Evolutionary conservation across 1,140 invertebrate species (phyloP), one percentile per base, ranked within the genome.

Genomic region (Plectrocnemia conspersa): DNA sequence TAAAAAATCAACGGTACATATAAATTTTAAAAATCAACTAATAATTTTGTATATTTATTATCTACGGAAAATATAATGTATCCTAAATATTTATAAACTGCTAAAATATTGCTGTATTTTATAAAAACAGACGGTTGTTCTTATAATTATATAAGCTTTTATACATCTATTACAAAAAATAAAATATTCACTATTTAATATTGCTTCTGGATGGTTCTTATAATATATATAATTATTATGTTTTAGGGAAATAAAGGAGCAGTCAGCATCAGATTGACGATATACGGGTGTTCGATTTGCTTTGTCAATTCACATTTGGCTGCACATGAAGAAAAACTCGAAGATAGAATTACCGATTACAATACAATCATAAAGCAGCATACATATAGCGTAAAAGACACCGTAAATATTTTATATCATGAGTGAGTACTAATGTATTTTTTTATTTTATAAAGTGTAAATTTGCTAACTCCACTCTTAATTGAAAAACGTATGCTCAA

Each of bases 201-300:
- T n/a, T n/a, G n/a, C n/a, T n/a, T n/a, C n/a, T n/a, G n/a, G 6
- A 5, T 21, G 18, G 3, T 19, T 44, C 21, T 44, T 44, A 44
- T 23, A 2, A n/a, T 24, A 3, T 23, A 44, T 44, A 44, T 50
- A 32, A 23, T 56, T 65, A 58, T 29, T 57, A 50, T 60, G 49
- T 67, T 79, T 77, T 69, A 93, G 91, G 93, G 93, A 47, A 97
- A 96, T 69, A 97, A 97, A 79, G 93, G 94, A 16, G 93, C 88
- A 2, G 86, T 94, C 0, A 92, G 86, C 64, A 79, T 94, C 38
- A 77, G 93, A 41, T 81, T 96, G 59, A 88, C 86, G 60, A 76
- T 92, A 7, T 89, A 91, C 66, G 93, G 91, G 9, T 84, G 86
- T 57, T 92, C 88, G 11, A 63, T 96, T 22, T 93, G 89, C 63